Conservation (phyloP, 2,888 invertebrate species). For the Metellina segmentata region DNA sequence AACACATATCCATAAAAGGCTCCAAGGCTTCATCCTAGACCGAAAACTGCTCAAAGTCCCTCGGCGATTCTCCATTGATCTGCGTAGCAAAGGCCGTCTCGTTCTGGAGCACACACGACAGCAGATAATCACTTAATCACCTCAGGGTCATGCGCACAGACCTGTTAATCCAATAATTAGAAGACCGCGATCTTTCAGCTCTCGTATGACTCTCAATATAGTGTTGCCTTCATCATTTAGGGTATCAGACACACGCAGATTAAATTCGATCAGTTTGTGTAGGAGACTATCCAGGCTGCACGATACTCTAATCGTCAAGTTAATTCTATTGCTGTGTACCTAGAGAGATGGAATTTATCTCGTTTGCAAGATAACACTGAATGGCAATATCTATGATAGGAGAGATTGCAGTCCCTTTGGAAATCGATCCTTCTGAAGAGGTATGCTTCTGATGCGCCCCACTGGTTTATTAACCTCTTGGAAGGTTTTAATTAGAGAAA, state of each 20-base stretch:
- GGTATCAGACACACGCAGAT: conserved; percentile 9
- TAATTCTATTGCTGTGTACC: conserved; percentile 15
- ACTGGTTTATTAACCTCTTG: too few relatives aligned
- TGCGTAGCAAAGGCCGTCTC: background rate
- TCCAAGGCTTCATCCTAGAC: too few relatives aligned
- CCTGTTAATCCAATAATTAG: conserved; percentile 31
- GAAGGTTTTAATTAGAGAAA: too few relatives aligned
- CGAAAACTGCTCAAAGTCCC: too few relatives aligned
- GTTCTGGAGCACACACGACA: background rate
- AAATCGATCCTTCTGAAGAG: background rate
- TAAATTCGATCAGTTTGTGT: conserved; percentile 21
- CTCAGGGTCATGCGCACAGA: background rate
- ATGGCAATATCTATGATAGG: background rate
- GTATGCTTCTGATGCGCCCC: background rate
- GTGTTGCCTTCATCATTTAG: conserved; percentile 6
- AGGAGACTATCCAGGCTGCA: background rate
- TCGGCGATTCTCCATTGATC: too few relatives aligned
- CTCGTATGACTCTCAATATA: background rate
- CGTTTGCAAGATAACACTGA: background rate
- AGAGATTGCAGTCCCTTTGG: background rate
- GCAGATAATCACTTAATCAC: background rate
- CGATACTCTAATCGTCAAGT: background rate
- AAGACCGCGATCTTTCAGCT: conserved; percentile 12
- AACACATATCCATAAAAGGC: too few relatives aligned
- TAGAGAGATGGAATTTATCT: conserved; percentile 13